Evolutionary conservation across 2,113 vertebrate species (phyloP).

Genomic region (Chionis minor): DNA sequence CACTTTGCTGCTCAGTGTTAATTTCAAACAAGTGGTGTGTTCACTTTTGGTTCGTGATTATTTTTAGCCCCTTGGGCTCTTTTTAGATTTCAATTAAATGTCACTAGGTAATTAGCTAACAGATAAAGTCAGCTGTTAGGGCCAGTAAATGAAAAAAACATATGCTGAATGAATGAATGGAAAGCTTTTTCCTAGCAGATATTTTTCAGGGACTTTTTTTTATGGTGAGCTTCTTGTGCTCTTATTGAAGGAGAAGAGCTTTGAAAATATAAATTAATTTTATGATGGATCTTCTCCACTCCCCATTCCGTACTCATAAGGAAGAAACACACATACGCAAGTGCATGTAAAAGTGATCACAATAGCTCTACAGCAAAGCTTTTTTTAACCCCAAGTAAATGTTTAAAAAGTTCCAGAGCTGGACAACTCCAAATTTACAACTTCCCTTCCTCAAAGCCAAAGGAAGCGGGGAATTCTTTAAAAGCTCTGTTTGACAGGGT

Average conservation of each 20-base stretch:
- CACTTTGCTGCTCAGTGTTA: background rate
- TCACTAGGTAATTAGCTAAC: constrained; percentile 37
- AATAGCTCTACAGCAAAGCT: background rate
- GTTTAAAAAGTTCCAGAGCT: background rate
- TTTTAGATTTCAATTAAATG: constrained; percentile 45
- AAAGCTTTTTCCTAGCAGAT: background rate
- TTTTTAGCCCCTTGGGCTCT: constrained; percentile 44
- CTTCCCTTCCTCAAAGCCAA: constrained; percentile 51
- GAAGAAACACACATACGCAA: background rate
- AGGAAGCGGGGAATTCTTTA: constrained; percentile 24
- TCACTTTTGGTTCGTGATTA: background rate
- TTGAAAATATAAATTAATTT: background rate
- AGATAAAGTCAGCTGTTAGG: background rate
- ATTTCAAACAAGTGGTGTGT: background rate
- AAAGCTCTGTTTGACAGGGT: background rate
- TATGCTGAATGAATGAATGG: background rate
- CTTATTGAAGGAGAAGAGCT: background rate
- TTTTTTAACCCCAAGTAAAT: background rate
- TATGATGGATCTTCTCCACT: background rate
- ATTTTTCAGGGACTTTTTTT: background rate
- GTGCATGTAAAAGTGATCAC: background rate
- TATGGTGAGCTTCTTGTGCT: background rate
- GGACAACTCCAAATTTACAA: constrained; percentile 52
- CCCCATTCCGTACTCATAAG: background rate
- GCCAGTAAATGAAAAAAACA: background rate